phyloP scores from a whole-genome alignment of 2,888 invertebrate species.

The Amphipoea oculea region DNA sequence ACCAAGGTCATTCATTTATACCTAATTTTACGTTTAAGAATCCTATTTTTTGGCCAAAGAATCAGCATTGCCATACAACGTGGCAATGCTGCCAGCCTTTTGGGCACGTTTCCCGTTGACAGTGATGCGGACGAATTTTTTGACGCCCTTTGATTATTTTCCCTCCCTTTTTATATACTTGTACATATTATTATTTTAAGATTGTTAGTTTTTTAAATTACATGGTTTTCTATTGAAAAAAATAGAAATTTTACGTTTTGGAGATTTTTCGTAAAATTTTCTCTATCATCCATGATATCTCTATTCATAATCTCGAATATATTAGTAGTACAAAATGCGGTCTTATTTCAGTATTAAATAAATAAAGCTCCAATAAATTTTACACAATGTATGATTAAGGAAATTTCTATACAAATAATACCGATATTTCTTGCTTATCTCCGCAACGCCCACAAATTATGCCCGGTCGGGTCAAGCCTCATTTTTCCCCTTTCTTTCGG shows the following conservation, averaged over 20 bases:
- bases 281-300: neutral
- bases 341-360: conserved; percentile 13
- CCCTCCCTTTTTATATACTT: no score
- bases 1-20: conserved; percentile 30
- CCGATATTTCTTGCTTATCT: conserved; percentile 66
- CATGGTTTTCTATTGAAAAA: no score
- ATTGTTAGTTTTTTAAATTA: no score
- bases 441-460: conserved; percentile 66
- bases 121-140: no score
- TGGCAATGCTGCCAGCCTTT: no score
- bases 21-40: neutral
- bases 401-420: conserved; percentile 50
- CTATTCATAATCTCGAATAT: neutral
- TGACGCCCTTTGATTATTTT: no score
- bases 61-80: no score
- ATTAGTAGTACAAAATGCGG: neutral
- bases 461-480: conserved; percentile 60
- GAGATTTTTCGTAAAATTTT: neutral
- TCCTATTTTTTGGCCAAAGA: no score
- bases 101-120: no score
- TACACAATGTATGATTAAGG: conserved; percentile 47
- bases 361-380: conserved; percentile 45
- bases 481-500: conserved; percentile 60
- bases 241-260: neutral
- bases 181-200: no score